Base-by-base conservation (phyloP, 2,113 vertebrate species). In the Scatophagus argus region DNA sequence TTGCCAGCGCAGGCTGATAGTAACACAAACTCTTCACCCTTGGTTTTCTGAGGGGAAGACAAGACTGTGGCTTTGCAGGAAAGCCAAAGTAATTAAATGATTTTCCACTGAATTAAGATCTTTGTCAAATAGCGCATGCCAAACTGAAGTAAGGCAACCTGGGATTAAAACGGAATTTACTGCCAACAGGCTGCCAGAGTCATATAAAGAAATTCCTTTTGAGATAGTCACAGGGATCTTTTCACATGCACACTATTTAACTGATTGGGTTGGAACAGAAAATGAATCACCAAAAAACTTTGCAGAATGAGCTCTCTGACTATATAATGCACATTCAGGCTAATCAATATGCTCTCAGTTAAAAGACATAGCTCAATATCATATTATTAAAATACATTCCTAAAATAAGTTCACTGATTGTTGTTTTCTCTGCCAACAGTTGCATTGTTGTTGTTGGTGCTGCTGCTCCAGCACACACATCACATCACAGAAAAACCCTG, bases 81-180 rank as follows among this genome's bases (percentile, higher is more conserved):
- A 85, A 86, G 66, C 80, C 83, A 87, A 89, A 81, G 56, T 70
- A 90, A 91, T 92, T 86, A 81, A 82, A 82, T 74, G 58, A 88
- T 91, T 89, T 93, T 91, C 87, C 81, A 83, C 77, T 61, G 66
- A 92, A 91, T 89, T 86, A 72, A 72, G 68, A 89, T 65, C 77
- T 82, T 82, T 79, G 77, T 77, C 51, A n/a, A 43, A 56, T 60
- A 87, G 36, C 60, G 59, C 25, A 55, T 79, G 81, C 71, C 73
- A 81, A 54, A 79, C 36, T 86, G 49, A 81, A 77, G 62, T 65
- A 11, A 56, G 82, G 66, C 52, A 77, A 85, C 74, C 61, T 72
- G 79, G 68, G 72, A 90, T 85, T 83, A 79, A 70, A 68, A 75
- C 9, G 23, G 75, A 64, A 72, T 76, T 59, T 23, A 38, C 51